Conservation (phyloP, 2,113 vertebrate species). For the Cricetomys ansorgei region DNA sequence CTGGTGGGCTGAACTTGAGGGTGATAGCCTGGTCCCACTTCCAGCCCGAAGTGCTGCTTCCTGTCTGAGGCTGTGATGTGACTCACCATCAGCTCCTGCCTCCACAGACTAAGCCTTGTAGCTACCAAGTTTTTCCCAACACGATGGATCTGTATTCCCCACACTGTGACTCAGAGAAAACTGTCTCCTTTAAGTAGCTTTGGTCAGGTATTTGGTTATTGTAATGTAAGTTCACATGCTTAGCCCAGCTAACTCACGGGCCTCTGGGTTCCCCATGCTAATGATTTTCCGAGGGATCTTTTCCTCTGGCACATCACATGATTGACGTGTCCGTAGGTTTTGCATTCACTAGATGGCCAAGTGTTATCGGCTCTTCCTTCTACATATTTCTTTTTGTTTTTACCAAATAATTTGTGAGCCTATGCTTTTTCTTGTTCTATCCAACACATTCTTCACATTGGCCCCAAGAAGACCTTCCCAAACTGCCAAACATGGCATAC, state of each 20-base stretch:
- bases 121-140: not conserved
- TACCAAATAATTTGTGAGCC: not conserved
- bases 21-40: not conserved
- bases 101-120: not conserved
- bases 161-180: no score
- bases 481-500: not conserved
- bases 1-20: not conserved
- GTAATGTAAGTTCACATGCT: no score
- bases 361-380: not conserved
- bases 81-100: not conserved
- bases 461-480: not conserved
- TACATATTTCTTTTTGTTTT: no score
- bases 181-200: not conserved
- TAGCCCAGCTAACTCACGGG: accelerated
- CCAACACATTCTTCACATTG: not conserved
- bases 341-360: not conserved
- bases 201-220: not conserved
- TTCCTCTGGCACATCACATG: not conserved
- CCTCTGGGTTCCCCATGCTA: not conserved
- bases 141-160: not conserved
- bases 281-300: not conserved
- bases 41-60: not conserved
- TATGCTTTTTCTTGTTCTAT: not conserved
- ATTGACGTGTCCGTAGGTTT: not conserved
- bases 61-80: not conserved